phyloP scores from a whole-genome alignment of 2,113 vertebrate species.

The Esox niger region DNA sequence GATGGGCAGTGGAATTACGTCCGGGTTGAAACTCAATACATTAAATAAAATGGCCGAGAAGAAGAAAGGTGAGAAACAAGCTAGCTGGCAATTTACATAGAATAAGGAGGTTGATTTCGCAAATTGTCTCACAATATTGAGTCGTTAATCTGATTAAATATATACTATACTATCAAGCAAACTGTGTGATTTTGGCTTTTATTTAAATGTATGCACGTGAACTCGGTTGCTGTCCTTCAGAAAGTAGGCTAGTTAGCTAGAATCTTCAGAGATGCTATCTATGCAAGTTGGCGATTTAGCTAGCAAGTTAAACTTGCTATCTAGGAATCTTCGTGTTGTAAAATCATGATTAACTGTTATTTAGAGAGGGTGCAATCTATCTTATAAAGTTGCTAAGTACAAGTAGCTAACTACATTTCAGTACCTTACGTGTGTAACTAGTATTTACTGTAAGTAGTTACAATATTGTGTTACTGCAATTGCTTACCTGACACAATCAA shows the following conservation, averaged over 20 bases:
- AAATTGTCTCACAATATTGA: neutral
- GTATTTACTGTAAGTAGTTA: neutral
- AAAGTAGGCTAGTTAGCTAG: neutral
- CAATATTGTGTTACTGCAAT: neutral
- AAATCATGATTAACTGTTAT: neutral
- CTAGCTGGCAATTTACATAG: neutral
- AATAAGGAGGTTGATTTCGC: neutral
- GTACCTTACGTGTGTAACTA: neutral
- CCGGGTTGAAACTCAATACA: slow-evolving; percentile 20
- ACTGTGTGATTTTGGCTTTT: neutral
- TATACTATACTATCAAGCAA: neutral
- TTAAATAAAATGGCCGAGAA: slow-evolving; percentile 41
- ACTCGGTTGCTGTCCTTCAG: neutral
- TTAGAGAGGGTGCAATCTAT: neutral
- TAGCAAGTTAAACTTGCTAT: too few species aligned
- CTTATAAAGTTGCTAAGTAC: too few species aligned
- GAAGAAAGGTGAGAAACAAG: slow-evolving; percentile 40
- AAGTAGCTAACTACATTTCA: neutral
- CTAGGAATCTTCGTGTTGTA: too few species aligned
- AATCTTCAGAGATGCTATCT: too few species aligned
- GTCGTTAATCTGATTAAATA: neutral
- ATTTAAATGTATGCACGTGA: neutral
- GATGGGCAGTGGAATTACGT: slow-evolving; percentile 5
- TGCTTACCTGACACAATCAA: neutral
- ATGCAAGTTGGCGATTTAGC: too few species aligned